Evolutionary conservation across 2,113 vertebrate genomes (phyloP).

Genomic region (Rhegmatorhina hoffmannsi): DNA sequence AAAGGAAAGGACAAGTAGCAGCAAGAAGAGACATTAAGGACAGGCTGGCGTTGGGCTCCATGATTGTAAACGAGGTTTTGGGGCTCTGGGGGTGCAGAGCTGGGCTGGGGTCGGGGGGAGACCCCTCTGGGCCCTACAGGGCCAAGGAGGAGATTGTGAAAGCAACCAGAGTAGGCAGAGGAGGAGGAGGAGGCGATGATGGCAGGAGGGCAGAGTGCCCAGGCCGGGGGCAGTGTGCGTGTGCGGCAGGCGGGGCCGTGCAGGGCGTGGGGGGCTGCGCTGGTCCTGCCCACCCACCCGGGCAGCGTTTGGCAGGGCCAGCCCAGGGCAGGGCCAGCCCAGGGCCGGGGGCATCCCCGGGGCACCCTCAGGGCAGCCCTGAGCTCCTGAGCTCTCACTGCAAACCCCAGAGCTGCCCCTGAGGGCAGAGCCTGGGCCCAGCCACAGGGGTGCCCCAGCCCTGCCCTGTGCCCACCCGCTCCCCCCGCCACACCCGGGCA

Average conservation of each 20-base stretch:
- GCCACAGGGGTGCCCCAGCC: neutral
- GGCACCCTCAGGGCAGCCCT: neutral
- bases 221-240: constrained; percentile 34
- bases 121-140: rapidly evolving
- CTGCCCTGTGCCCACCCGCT: neutral
- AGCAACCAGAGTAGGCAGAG: neutral
- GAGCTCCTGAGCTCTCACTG: neutral
- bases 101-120: neutral
- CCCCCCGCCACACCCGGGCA: neutral
- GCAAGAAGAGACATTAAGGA: constrained; percentile 17
- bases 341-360: neutral
- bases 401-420: neutral
- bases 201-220: neutral
- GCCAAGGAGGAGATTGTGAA: constrained; percentile 30
- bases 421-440: neutral
- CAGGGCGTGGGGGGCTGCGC: neutral
- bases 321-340: neutral
- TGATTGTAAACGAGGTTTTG: neutral
- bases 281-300: neutral
- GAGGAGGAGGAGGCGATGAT: neutral
- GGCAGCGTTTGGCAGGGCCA: neutral
- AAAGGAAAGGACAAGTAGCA: constrained; percentile 41
- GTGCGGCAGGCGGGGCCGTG: constrained; percentile 32
- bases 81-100: neutral
- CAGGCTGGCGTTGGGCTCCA: neutral